Evolutionary conservation across 1,140 invertebrate genomes (phyloP).

Genomic region (Megathymus violae): DNA sequence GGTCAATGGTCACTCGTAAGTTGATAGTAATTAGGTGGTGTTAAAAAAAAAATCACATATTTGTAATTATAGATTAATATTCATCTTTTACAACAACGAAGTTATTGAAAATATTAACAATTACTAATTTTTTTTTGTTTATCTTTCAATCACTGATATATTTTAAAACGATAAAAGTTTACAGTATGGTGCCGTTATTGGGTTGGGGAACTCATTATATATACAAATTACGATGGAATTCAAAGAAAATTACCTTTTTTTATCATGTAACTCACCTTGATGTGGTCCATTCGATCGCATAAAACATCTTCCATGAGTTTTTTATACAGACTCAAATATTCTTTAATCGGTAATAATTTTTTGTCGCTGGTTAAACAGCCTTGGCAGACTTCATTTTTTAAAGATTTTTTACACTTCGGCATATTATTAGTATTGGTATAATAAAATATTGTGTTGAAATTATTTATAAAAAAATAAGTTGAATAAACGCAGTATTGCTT

Average conservation of each 20-base stretch:
- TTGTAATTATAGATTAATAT: too few relatives aligned
- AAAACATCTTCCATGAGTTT: slow-evolving; percentile 11
- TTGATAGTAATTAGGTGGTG: too few relatives aligned
- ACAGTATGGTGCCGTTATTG: neutral
- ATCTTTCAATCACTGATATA: too few relatives aligned
- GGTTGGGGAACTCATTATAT: too few relatives aligned
- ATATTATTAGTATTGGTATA: neutral
- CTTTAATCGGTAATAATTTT: slow-evolving; percentile 34
- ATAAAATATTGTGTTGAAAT: neutral
- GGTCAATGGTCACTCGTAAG: too few relatives aligned
- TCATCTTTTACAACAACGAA: too few relatives aligned
- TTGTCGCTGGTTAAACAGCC: slow-evolving; percentile 26
- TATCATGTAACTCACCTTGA: slow-evolving; percentile 17
- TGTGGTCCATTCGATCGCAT: neutral
- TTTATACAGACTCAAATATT: slow-evolving; percentile 10
- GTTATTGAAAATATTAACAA: too few relatives aligned
- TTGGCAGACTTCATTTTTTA: slow-evolving; percentile 8
- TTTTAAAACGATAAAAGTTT: neutral
- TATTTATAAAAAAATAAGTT: neutral
- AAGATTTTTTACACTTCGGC: slow-evolving; percentile 9
- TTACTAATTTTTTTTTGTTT: too few relatives aligned
- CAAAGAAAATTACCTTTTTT: neutral
- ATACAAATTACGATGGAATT: neutral
- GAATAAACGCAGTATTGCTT: neutral
- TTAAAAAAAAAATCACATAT: too few relatives aligned